Evolutionary conservation across 35 echinoderm and acorn worm species (phyloP).

Genomic region (Apostichopus parvimensis): DNA sequence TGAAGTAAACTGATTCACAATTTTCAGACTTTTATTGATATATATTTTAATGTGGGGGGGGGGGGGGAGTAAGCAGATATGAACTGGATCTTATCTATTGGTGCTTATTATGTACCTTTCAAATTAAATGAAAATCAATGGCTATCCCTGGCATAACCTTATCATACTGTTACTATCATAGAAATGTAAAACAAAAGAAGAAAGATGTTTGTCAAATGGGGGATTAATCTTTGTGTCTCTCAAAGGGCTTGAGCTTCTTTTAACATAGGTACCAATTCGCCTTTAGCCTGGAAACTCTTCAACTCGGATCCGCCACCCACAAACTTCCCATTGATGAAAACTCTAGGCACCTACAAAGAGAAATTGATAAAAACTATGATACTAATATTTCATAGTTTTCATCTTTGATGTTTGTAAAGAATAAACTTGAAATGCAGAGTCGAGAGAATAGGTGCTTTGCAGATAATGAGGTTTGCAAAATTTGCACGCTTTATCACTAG

Average conservation of each 20-base stretch:
- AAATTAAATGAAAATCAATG: too few species aligned
- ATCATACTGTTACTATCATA: background rate
- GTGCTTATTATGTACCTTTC: too few species aligned
- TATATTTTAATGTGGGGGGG: too few species aligned
- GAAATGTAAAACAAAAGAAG: background rate
- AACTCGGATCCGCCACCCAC: slow-evolving; percentile 69
- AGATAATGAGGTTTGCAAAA: background rate
- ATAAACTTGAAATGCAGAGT: background rate
- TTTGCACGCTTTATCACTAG: background rate
- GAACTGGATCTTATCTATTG: too few species aligned
- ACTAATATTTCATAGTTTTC: too few species aligned
- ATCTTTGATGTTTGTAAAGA: background rate
- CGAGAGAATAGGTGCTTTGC: background rate
- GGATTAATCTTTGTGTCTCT: background rate
- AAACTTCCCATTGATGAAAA: slow-evolving; percentile 76
- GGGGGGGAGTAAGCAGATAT: too few species aligned
- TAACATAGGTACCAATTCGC: slow-evolving; percentile 46
- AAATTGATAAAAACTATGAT: background rate
- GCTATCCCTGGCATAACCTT: too few species aligned
- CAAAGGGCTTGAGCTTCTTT: slow-evolving; percentile 55
- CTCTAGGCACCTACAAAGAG: slow-evolving; percentile 60
- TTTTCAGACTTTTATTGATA: too few species aligned
- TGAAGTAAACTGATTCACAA: too few species aligned
- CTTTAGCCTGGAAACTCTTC: slow-evolving; percentile 18
- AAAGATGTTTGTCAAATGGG: background rate